These are phyloP conservation scores for Tricholaema leucomelas DNA, from an alignment of 2,113 vertebrate genomes.

Conservation along the genomic window DNA sequence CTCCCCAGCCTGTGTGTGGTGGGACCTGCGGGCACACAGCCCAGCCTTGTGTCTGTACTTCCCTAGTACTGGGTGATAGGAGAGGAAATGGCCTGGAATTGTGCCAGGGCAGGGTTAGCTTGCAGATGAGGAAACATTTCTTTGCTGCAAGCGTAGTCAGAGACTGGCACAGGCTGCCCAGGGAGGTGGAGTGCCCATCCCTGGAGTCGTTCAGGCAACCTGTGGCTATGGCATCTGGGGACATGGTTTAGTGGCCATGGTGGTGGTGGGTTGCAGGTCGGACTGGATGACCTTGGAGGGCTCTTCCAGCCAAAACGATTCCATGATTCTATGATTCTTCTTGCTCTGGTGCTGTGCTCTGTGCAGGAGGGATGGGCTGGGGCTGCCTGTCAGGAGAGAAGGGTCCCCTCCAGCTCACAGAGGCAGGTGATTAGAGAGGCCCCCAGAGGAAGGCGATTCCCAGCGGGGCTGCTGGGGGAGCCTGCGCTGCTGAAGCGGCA, in stretches of 20 bases:
- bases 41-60: background rate
- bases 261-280: too few relatives aligned
- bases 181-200: too few relatives aligned
- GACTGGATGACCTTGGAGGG: too few relatives aligned
- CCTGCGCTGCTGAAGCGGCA: background rate
- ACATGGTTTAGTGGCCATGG: too few relatives aligned
- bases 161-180: too few relatives aligned
- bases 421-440: constrained; percentile 43
- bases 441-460: background rate
- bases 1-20: accelerated
- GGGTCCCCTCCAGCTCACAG: background rate
- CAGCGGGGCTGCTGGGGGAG: constrained; percentile 6
- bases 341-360: background rate
- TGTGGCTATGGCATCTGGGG: too few relatives aligned
- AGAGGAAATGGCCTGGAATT: too few relatives aligned
- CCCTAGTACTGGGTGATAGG: background rate
- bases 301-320: too few relatives aligned
- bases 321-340: background rate
- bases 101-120: too few relatives aligned
- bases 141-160: too few relatives aligned
- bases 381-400: constrained; percentile 4
- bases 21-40: accelerated
- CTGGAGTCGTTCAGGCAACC: too few relatives aligned
- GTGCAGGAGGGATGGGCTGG: background rate
- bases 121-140: too few relatives aligned